phyloP scores from a whole-genome alignment of 92 coral and sea anemone genomes.

The Actinernus sp. region DNA sequence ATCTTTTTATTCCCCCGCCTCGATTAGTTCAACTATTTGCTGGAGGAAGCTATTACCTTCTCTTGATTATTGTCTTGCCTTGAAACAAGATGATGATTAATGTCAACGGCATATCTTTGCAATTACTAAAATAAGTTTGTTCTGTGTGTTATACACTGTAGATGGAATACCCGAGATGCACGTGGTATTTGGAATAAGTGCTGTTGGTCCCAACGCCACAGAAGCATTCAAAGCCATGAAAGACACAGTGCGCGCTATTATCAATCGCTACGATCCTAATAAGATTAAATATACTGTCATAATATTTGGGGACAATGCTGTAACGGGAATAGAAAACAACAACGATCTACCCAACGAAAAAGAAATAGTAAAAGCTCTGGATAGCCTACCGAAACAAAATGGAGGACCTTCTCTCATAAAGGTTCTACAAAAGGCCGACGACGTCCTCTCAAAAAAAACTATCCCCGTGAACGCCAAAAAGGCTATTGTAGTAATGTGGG shows the following conservation, averaged over 20 bases:
- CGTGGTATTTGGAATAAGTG: slow-evolving; percentile 24
- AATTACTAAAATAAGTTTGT: background rate
- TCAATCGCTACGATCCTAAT: slow-evolving; percentile 28
- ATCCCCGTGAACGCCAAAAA: slow-evolving; percentile 5
- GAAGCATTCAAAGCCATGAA: slow-evolving; percentile 5
- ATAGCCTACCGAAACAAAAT: background rate
- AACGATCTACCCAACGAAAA: slow-evolving; percentile 5
- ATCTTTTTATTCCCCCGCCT: too few relatives aligned
- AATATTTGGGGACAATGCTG: slow-evolving; percentile 20
- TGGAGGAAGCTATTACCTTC: too few relatives aligned
- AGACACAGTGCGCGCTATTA: slow-evolving; percentile 10
- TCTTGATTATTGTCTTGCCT: too few relatives aligned
- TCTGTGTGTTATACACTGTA: background rate
- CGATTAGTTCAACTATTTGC: too few relatives aligned
- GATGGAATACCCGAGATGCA: slow-evolving; percentile 27
- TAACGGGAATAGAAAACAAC: slow-evolving; percentile 5
- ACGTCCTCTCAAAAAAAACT: too few relatives aligned
- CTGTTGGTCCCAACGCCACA: slow-evolving; percentile 2
- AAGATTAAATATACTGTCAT: slow-evolving; percentile 15
- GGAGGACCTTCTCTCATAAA: background rate
- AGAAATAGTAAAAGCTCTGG: slow-evolving; percentile 4
- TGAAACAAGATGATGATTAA: too few relatives aligned
- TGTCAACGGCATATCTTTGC: too few relatives aligned
- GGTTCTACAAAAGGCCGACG: slow-evolving; percentile 6
- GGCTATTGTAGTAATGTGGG: slow-evolving; percentile 23